Evolutionary conservation across 2,113 vertebrate species (phyloP).

Genomic region (Pterophyllum scalare): DNA sequence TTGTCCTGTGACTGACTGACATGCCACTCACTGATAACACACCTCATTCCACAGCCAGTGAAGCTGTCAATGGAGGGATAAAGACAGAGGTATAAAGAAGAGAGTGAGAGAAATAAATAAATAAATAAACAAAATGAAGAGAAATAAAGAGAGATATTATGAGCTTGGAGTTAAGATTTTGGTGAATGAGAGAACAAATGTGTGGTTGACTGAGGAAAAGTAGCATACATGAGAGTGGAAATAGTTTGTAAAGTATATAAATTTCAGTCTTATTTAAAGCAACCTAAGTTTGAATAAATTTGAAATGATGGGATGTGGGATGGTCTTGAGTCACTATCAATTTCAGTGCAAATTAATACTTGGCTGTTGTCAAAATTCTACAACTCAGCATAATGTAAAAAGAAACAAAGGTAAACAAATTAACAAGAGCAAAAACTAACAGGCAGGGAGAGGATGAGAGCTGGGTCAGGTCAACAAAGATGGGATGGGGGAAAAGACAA

Average conservation of each 20-base stretch:
- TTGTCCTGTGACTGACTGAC: slow-evolving; percentile 71
- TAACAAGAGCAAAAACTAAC: neutral
- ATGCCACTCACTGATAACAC: slow-evolving; percentile 78
- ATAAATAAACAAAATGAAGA: slow-evolving; percentile 27
- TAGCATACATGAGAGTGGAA: neutral
- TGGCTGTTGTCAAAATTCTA: neutral
- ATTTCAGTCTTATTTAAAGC: neutral
- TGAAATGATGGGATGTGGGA: neutral
- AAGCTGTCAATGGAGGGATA: slow-evolving; percentile 68
- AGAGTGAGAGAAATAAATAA: slow-evolving; percentile 8
- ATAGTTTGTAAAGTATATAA: neutral
- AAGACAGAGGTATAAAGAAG: neutral
- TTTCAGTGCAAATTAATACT: neutral
- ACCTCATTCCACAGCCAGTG: slow-evolving; percentile 72
- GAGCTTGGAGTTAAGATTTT: neutral
- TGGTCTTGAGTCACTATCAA: neutral
- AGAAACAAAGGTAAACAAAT: neutral
- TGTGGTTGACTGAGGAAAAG: neutral
- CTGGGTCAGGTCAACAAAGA: neutral
- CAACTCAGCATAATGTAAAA: neutral
- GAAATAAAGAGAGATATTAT: slow-evolving; percentile 24
- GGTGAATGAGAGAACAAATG: slow-evolving; percentile 15
- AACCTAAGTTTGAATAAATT: neutral
- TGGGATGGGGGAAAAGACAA: neutral
- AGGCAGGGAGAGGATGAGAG: neutral